Conservation (phyloP, 2,888 invertebrate species). For the Tetrapedia diversipes region DNA sequence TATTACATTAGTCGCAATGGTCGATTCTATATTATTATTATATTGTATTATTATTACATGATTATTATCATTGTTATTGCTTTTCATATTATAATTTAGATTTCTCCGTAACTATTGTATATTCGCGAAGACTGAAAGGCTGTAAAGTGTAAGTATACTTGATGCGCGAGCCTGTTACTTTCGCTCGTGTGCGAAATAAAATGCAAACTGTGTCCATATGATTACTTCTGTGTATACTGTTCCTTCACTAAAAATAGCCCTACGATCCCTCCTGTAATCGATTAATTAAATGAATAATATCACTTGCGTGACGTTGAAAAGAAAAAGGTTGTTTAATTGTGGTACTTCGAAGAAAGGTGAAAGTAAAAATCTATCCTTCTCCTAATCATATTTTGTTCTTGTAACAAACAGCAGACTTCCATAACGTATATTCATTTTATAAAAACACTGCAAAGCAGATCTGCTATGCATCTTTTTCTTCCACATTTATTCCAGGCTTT, state of each 20-base stretch:
- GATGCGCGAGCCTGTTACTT: conserved; percentile 56
- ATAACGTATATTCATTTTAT: background rate
- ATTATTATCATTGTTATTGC: conserved; percentile 75
- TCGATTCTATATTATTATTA: conserved; percentile 66
- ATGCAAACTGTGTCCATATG: conserved; percentile 68
- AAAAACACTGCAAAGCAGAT: background rate
- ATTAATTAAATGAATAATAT: no score
- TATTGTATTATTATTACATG: conserved; percentile 66
- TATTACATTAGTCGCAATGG: conserved; percentile 49
- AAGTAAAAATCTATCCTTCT: conserved; percentile 29
- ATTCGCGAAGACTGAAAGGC: conserved; percentile 82
- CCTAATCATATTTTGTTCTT: background rate
- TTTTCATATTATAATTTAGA: conserved; percentile 74
- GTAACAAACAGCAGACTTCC: background rate
- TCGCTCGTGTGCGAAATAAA: conserved; percentile 69
- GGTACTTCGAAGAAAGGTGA: conserved; percentile 22
- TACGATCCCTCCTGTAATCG: background rate
- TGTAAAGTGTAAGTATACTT: conserved; percentile 74
- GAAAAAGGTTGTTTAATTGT: background rate
- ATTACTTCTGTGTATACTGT: conserved; percentile 43
- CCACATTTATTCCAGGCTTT: background rate
- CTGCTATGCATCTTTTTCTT: background rate
- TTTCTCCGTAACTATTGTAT: conserved; percentile 78
- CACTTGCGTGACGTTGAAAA: background rate
- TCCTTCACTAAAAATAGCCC: conserved; percentile 17